phyloP scores from a whole-genome alignment of 2,113 vertebrate genomes.

The rabbit (Oryctolagus cuniculus) region DNA sequence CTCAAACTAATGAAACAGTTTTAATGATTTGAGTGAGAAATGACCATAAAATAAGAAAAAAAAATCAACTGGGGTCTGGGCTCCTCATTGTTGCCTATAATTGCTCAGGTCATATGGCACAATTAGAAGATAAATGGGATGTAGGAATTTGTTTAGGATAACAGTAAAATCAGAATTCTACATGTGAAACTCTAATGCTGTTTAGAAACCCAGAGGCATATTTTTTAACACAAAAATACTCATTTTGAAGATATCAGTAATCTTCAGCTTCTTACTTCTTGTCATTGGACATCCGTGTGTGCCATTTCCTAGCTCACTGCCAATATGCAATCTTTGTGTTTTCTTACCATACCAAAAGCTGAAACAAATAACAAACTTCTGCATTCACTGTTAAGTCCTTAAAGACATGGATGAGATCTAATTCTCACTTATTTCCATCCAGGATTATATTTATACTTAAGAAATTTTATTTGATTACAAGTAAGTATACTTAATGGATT shows the following conservation, averaged over 20 bases:
- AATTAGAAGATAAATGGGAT: neutral
- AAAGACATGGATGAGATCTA: conserved; percentile 36
- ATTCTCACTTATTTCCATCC: conserved; percentile 8
- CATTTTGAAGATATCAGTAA: neutral
- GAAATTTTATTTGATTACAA: neutral
- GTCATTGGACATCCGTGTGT: neutral
- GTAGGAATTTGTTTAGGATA: neutral
- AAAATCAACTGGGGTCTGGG: neutral
- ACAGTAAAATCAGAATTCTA: neutral
- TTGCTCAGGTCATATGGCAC: neutral
- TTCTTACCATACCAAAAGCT: conserved; percentile 2
- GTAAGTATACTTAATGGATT: neutral
- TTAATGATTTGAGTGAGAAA: neutral
- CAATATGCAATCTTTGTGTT: neutral
- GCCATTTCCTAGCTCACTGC: neutral
- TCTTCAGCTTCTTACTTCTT: conserved; percentile 20
- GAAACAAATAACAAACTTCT: neutral
- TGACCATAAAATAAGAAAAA: neutral
- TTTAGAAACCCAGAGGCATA: neutral
- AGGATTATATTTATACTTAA: neutral
- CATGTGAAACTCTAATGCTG: neutral
- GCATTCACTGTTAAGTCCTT: neutral
- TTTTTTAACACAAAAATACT: neutral
- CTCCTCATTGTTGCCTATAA: neutral
- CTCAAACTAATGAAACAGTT: neutral